A percentile compares a stretch with the other conserved stretches of the same genome.
phyloP scores from a whole-genome alignment of 2,113 vertebrate species.

The Emydura subglobosa region DNA sequence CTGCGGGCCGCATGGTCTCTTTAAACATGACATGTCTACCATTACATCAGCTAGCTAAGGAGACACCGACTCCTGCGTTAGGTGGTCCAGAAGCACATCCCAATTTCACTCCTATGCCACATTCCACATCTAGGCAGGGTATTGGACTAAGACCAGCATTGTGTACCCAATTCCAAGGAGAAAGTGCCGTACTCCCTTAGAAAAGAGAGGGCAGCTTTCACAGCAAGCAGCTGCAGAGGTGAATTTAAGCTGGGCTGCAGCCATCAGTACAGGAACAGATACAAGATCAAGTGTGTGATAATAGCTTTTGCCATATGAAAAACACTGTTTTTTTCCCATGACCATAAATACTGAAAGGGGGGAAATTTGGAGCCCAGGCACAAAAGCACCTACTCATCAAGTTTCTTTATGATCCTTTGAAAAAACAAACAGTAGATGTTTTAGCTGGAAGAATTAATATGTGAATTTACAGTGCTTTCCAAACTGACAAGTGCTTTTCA shows the following conservation, averaged over 20 bases:
- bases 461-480: slow-evolving; percentile 27
- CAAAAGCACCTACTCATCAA: background rate
- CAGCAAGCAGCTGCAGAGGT: background rate
- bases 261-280: background rate
- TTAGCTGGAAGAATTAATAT: background rate
- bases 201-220: background rate
- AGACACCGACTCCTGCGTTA: background rate
- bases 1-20: background rate
- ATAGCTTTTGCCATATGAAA: background rate
- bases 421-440: background rate
- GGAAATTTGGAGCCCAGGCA: background rate
- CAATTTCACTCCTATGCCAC: background rate
- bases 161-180: background rate
- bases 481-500: background rate
- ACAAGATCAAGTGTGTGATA: background rate
- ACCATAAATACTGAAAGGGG: background rate
- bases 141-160: background rate
- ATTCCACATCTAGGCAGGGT: background rate
- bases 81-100: background rate
- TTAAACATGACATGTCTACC: background rate
- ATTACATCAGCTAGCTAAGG: background rate
- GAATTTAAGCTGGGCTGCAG: background rate
- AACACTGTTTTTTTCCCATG: background rate
- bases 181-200: background rate
- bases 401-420: background rate